phyloP scores from a whole-genome alignment of 2,797 vertebrate genomes.

The Melanotaenia boesemani region DNA sequence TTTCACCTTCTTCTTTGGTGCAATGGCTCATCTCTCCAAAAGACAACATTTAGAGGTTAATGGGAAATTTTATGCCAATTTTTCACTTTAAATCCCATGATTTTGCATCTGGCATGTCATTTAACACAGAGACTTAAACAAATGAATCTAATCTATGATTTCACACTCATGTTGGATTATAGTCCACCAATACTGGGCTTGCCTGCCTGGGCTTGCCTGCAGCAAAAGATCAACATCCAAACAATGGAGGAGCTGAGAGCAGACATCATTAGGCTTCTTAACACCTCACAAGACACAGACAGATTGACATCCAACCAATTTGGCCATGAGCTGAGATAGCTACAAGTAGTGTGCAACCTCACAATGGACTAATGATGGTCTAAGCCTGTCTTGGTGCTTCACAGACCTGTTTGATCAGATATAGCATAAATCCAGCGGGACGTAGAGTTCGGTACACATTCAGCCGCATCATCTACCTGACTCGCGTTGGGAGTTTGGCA shows the following conservation, averaged over 20 bases:
- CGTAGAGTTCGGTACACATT: conserved; percentile 53
- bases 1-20: conserved; percentile 36
- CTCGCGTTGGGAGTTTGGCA: conserved; percentile 41
- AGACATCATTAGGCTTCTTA: conserved; percentile 82
- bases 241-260: conserved; percentile 70
- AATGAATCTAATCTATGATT: conserved; percentile 19
- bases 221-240: conserved; percentile 71
- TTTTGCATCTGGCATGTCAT: conserved; percentile 7
- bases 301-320: conserved; percentile 79
- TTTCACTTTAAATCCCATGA: conserved; percentile 16
- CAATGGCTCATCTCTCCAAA: conserved; percentile 41
- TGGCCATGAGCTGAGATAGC: conserved; percentile 70
- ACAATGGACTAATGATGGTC: conserved; percentile 81
- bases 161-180: conserved; percentile 12
- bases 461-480: conserved; percentile 56
- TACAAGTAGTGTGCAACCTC: conserved; percentile 62
- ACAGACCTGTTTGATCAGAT: conserved; percentile 79
- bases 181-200: conserved; percentile 38
- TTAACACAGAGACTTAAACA: conserved; percentile 1
- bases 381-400: conserved; percentile 72
- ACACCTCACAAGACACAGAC: conserved; percentile 75
- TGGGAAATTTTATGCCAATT: conserved; percentile 14
- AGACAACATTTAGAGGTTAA: conserved; percentile 36
- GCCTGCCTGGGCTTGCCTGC: conserved; percentile 64
- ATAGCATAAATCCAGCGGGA: conserved; percentile 62